Evolutionary conservation across 64 coral and sea anemone species (phyloP), one percentile per base, ranked within the genome.

Genomic region (Dendrophyllia cribrosa): DNA sequence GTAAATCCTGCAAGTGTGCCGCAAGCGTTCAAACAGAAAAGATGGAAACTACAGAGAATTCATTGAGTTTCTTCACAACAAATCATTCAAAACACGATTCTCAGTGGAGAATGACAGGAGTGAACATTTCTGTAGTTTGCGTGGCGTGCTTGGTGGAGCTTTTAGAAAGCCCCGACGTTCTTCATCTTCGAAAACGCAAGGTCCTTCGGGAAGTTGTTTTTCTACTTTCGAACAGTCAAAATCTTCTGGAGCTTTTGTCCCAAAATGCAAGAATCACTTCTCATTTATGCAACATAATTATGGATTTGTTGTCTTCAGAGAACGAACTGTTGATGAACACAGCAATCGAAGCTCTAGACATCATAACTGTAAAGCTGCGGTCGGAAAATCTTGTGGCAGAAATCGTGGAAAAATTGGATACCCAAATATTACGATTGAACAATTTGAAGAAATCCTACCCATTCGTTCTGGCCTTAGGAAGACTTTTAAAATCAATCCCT

Each of bases 91-190:
- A 79, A 5, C 95, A 97, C 48, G 88, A 91, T 52, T 73, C 92
- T 70, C 61, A 52, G 48, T 97, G 95, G 95, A 75, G 83, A 19
- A 70, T 86, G 49, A 66, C 51, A 48, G 95, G 95, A 22, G 70
- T 50, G 25, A 67, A 90, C 21, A 64, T 93, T 59, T 87, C 92
- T 34, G 58, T 91, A 2, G 74, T 97, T 43, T 97, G 95, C 67
- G 48, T 97, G 87, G 95, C 95, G 8, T 97, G 95, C 87, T 65
- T 97, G 16, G 90, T 94, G 8, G 95, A 97, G 81, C 85, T 93
- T 6, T 58, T 97, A 5, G 92, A 94, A 65, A 71, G 56, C 55
- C 55, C 78, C n/a, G 66, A 91, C 47, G 83, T 77, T 59, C 64
- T 94, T 49, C 74, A 85, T 34, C 78, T 94, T 10, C 73, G 91